Conservation (phyloP, 1,140 invertebrate genomes). For the Caenorhabditis inopinata region DNA sequence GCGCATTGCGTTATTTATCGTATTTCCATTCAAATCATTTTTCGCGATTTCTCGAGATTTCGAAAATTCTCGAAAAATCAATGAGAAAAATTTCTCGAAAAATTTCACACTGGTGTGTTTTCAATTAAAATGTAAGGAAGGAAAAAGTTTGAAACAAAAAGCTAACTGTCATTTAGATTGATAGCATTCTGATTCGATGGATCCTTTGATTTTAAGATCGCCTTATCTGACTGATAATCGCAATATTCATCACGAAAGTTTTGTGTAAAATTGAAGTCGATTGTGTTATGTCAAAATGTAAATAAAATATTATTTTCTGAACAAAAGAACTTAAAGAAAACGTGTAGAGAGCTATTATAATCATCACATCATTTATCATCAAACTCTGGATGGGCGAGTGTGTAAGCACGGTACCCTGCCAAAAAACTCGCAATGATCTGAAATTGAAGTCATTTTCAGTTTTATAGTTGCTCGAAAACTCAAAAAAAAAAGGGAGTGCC, state of each 20-base stretch:
- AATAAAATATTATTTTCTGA: not conserved
- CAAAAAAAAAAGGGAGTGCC: no score
- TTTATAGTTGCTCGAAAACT: no score
- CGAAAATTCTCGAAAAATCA: no score
- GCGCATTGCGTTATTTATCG: no score
- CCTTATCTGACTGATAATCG: slow-evolving; percentile 27
- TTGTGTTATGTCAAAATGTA: not conserved
- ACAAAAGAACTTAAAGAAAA: not conserved
- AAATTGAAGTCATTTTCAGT: slow-evolving; percentile 10
- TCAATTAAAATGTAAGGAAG: not conserved
- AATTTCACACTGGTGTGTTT: no score
- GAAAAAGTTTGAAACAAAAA: no score
- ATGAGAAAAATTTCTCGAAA: no score
- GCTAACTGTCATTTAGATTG: no score
- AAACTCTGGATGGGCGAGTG: not conserved
- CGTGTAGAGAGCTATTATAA: no score
- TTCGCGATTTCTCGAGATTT: no score
- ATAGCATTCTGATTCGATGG: not conserved
- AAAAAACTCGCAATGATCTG: slow-evolving; percentile 43
- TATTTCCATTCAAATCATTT: no score
- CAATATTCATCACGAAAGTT: slow-evolving; percentile 7
- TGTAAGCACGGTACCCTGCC: slow-evolving; percentile 36
- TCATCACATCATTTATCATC: not conserved
- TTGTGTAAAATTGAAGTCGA: not conserved
- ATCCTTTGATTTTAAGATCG: not conserved